phyloP scores from a whole-genome alignment of 2,888 invertebrate genomes.

The Orchesellides sinensis region DNA sequence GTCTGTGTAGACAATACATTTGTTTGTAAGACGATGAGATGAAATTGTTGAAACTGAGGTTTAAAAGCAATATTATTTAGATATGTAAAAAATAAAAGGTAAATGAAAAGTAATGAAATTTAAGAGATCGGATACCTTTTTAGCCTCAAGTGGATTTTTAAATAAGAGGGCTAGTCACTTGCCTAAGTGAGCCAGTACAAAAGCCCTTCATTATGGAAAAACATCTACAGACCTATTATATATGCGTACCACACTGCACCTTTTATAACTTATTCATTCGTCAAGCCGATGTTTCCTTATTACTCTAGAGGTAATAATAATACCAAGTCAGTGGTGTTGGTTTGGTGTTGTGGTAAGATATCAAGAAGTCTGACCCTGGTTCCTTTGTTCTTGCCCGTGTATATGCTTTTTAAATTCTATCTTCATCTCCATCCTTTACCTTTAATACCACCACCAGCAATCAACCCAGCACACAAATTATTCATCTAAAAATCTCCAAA shows the following conservation, averaged over 20 bases:
- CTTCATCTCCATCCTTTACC: not conserved
- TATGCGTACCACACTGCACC: too few species aligned
- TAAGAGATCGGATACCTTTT: conserved; percentile 46
- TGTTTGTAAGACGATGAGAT: not conserved
- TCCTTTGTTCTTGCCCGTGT: conserved; percentile 9
- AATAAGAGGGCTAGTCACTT: conserved; percentile 41
- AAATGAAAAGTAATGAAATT: conserved; percentile 53
- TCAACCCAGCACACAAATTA: conserved; percentile 30
- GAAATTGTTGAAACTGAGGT: conserved; percentile 2
- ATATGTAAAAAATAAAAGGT: conserved; percentile 12
- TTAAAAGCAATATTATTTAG: conserved; percentile 18
- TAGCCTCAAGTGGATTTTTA: conserved; percentile 51
- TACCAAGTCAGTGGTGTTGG: not conserved
- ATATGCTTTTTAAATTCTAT: not conserved
- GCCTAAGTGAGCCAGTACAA: conserved; percentile 13
- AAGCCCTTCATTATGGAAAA: conserved; percentile 51
- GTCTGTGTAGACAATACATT: not conserved
- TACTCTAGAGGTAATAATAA: not conserved
- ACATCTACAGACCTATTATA: conserved; percentile 24
- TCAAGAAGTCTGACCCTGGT: conserved; percentile 44
- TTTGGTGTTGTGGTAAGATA: conserved; percentile 29
- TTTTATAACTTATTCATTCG: conserved; percentile 43
- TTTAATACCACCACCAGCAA: not conserved
- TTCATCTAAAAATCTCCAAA: conserved; percentile 22
- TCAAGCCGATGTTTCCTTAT: not conserved